These are phyloP conservation scores for Teleogryllus occipitalis DNA, from an alignment of 1,140 invertebrate genomes.

Conservation along the genomic window DNA sequence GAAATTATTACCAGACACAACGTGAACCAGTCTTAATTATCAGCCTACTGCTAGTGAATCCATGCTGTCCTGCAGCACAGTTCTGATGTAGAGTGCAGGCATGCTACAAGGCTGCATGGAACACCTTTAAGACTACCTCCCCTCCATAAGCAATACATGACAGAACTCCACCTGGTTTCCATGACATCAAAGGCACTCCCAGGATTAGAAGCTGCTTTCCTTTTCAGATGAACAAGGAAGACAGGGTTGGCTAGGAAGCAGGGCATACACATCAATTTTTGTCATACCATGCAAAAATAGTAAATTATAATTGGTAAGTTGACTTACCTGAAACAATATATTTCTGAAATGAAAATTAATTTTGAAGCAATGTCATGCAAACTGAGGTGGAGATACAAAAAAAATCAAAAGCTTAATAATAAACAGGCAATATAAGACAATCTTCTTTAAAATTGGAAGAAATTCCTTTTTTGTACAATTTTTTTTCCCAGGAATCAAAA, in stretches of 20 bases:
- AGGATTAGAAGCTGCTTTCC: constrained; percentile 10
- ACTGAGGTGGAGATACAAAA: too few species aligned
- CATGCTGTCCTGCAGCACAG: constrained; percentile 6
- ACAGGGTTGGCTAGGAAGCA: background rate
- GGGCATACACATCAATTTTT: background rate
- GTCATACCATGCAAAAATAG: background rate
- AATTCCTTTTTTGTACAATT: too few species aligned
- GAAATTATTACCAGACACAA: background rate
- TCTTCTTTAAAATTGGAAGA: too few species aligned
- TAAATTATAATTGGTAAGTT: too few species aligned
- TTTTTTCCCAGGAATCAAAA: too few species aligned
- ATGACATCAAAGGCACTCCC: background rate
- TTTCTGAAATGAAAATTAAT: background rate
- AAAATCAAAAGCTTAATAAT: too few species aligned
- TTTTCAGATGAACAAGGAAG: background rate
- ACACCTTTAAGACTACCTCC: constrained; percentile 24
- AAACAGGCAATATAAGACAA: too few species aligned
- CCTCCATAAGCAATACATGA: constrained; percentile 14
- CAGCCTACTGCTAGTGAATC: constrained; percentile 10
- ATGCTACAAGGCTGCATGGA: constrained; percentile 25
- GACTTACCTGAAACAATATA: background rate
- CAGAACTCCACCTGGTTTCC: constrained; percentile 22
- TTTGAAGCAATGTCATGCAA: too few species aligned
- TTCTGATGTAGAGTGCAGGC: constrained; percentile 15
- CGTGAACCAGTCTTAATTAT: background rate